Evolutionary conservation across 2,113 vertebrate genomes (phyloP).

Genomic region (Cinclus mexicanus): DNA sequence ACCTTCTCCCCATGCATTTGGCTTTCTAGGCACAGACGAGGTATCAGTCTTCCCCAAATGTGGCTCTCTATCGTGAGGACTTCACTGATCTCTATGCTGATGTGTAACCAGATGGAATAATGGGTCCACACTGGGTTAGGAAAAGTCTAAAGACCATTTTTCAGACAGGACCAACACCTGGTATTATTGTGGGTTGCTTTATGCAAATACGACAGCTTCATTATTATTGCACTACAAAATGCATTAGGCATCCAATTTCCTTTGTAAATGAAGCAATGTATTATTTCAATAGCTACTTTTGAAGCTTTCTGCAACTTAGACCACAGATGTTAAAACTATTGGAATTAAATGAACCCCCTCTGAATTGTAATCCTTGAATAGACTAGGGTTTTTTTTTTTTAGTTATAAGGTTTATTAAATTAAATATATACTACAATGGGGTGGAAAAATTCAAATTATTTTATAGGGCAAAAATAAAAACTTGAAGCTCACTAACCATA

Average conservation of each 20-base stretch:
- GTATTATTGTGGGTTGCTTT: background rate
- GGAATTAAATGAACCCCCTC: conserved; percentile 7
- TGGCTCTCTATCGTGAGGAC: background rate
- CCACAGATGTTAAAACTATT: conserved; percentile 34
- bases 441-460: background rate
- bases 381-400: background rate
- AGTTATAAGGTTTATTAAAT: conserved; percentile 32
- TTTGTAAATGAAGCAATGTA: conserved; percentile 22
- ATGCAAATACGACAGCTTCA: background rate
- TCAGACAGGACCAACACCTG: background rate
- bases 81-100: background rate
- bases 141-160: background rate
- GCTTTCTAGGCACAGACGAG: background rate
- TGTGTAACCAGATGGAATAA: background rate
- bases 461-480: conserved; percentile 6
- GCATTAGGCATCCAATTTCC: conserved; percentile 2
- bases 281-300: conserved; percentile 15
- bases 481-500: background rate
- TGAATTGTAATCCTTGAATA: conserved; percentile 9
- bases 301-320: conserved; percentile 4
- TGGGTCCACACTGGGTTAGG: background rate
- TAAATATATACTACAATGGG: background rate
- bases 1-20: background rate
- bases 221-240: background rate
- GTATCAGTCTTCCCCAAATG: background rate